Conservation (phyloP, 2,113 vertebrate genomes). For the Falcunculus frontatus region DNA sequence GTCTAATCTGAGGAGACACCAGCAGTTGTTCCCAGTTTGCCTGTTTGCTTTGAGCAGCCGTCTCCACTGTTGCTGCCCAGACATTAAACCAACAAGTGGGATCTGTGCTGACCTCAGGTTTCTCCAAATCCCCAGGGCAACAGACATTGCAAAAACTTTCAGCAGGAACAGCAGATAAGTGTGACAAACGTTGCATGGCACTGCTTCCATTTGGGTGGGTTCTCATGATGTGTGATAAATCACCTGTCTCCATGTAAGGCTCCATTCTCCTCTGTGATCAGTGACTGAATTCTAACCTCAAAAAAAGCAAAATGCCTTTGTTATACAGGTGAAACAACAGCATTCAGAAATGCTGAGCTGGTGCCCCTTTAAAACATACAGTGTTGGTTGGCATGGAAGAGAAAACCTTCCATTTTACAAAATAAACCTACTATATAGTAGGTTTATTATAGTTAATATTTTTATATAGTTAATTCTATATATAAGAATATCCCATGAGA, state of each 20-base stretch:
- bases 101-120: background rate
- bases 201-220: background rate
- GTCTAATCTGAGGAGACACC: background rate
- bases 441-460: background rate
- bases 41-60: background rate
- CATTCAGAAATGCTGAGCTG: background rate
- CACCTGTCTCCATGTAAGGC: background rate
- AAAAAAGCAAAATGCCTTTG: background rate
- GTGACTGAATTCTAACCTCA: background rate
- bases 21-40: background rate
- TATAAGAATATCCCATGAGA: background rate
- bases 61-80: background rate
- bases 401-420: background rate
- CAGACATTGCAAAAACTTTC: background rate
- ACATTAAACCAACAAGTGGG: background rate
- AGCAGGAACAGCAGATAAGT: background rate
- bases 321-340: background rate
- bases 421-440: background rate
- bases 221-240: background rate
- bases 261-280: background rate
- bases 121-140: background rate
- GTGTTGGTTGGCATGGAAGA: background rate
- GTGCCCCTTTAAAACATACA: background rate
- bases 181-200: background rate
- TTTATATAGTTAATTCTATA: background rate